Evolutionary conservation across 1,140 invertebrate genomes (phyloP), one percentile per base, ranked within the genome.

Genomic region (Trypoxylus dichotomus): DNA sequence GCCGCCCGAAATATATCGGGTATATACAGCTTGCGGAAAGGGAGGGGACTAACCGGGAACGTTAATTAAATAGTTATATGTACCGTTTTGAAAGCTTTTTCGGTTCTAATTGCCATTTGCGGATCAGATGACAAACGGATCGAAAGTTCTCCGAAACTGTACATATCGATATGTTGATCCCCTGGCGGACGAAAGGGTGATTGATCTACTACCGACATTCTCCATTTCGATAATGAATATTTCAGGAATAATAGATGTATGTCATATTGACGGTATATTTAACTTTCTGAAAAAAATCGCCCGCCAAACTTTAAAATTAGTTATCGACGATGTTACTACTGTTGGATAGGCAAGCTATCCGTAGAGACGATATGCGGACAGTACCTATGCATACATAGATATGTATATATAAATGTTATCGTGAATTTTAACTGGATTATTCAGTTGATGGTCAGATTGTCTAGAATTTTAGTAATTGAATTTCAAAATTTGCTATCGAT

Each of bases 51-150:
- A 63, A 27, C 43, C 32, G 37, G 19, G 58, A 76, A 68, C 76
- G 63, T 76, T 76, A 76, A 76, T 76, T 76, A 76, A 76, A 76
- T 76, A 76, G 76, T 76, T 76, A 76, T 76, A 71, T 27, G 43
- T 68, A 19, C 60, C 19, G 60, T 63, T 63, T 63, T 63, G 60
- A 63, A 63, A 63, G 60, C 60, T 63, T 63, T 63, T 19, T 19
- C 29, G 58, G 11, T 37, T 29, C 75, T 76, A 76, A 76, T 76
- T 76, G 76, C 60, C 63, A 63, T 76, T 76, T 76, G 60, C 63
- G 32, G 72, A 37, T 43, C 19, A 7, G 41, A 41, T 74, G 60
- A 63, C 60, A 63, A 19, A 63, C 21, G 21, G 60, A 63, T 63
- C 60, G 60, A 63, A 11, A 63, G 60, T 19, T 63, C 19, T 63